Evolutionary conservation across 2,888 invertebrate genomes (phyloP).

Genomic region (Chamaedrilus cognettii): DNA sequence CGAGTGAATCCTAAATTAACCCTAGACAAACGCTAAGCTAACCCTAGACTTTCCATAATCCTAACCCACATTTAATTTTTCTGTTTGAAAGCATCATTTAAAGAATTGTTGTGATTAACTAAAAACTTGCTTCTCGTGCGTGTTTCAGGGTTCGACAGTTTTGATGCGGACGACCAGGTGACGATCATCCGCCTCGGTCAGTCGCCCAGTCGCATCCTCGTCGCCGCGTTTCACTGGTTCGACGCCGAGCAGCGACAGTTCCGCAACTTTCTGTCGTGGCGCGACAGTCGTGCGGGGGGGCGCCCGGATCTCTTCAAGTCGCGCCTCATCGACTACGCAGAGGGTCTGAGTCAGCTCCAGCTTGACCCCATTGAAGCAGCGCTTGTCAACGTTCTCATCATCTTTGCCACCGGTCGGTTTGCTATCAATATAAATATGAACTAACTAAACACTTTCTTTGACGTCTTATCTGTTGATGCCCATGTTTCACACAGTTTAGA

Average conservation of each 20-base stretch:
- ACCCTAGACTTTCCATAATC: too few relatives aligned
- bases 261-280: constrained; percentile 34
- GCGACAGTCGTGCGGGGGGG: constrained; percentile 8
- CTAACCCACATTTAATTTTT: too few relatives aligned
- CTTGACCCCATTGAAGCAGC: constrained; percentile 34
- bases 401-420: constrained; percentile 32
- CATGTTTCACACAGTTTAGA: too few relatives aligned
- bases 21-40: too few relatives aligned
- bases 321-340: constrained; percentile 27
- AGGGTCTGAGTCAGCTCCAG: constrained; percentile 22
- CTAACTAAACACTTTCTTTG: too few relatives aligned
- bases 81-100: too few relatives aligned
- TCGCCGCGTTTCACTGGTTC: constrained; percentile 37
- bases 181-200: constrained; percentile 37
- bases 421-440: too few relatives aligned
- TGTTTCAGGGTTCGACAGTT: constrained; percentile 28
- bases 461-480: too few relatives aligned
- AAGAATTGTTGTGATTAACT: neutral
- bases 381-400: constrained; percentile 33
- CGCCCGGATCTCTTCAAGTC: constrained; percentile 33
- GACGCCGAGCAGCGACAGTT: constrained; percentile 28
- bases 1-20: too few relatives aligned
- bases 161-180: constrained; percentile 31
- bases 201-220: constrained; percentile 37
- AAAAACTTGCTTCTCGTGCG: neutral